Percentiles rank a stretch among this genome's conserved stretches.
phyloP scores from a whole-genome alignment of 23 tunicate genomes.

The Ascidia mentula region DNA sequence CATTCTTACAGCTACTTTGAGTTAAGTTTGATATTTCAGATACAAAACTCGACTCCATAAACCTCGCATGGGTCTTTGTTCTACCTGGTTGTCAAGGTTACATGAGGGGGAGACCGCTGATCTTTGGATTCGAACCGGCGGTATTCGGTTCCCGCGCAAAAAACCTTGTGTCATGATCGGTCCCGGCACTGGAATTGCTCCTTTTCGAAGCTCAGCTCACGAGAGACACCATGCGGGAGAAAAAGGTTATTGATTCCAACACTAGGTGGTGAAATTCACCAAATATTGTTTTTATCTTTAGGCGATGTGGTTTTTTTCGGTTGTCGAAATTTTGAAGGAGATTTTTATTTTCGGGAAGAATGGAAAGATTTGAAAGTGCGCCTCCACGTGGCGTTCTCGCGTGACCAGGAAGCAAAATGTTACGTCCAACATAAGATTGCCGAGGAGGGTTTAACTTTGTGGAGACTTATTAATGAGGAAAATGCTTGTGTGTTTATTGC shows the following conservation, averaged over 20 bases:
- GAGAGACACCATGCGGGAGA: conserved; percentile 25
- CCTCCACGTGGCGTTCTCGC: conserved; percentile 74
- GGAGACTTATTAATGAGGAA: conserved; percentile 36
- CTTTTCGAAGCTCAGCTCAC: conserved; percentile 88
- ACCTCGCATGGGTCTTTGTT: conserved; percentile 79
- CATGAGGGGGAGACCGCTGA: conserved; percentile 39
- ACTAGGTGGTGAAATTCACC: neutral
- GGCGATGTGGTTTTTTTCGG: conserved; percentile 76
- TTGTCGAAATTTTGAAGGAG: conserved; percentile 57
- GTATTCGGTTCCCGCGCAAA: conserved; percentile 24
- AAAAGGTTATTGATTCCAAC: neutral
- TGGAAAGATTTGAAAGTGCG: conserved; percentile 58
- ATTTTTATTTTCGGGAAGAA: conserved; percentile 92
- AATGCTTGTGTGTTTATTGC: conserved; percentile 65
- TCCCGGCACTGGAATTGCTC: conserved; percentile 99
- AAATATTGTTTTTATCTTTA: conserved; percentile 2
- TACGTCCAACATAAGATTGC: conserved; percentile 88
- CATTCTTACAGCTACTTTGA: neutral
- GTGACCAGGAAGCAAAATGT: conserved; percentile 83
- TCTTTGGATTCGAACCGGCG: conserved; percentile 74
- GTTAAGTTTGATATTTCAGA: neutral
- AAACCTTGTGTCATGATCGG: conserved; percentile 78
- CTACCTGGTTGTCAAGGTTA: conserved; percentile 64
- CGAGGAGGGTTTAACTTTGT: conserved; percentile 42
- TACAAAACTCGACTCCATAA: conserved; percentile 62